phyloP scores from a whole-genome alignment of 1,140 invertebrate genomes.

The Eubasilissa regina region DNA sequence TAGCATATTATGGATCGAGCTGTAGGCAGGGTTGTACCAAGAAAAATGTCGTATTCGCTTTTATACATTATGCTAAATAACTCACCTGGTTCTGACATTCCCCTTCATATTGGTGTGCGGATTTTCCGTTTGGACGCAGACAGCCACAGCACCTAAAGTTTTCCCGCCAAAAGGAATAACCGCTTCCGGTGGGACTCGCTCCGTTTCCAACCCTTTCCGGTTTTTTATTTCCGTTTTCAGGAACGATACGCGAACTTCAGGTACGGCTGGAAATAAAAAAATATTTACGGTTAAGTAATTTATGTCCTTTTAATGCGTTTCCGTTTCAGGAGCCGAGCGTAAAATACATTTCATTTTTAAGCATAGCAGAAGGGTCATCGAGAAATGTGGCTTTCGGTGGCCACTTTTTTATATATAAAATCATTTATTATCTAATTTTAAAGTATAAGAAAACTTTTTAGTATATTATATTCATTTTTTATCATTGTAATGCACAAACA shows the following conservation, averaged over 20 bases:
- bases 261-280: slow-evolving; percentile 15
- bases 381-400: too few species aligned
- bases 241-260: slow-evolving; percentile 31
- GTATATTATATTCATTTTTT: too few species aligned
- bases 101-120: not conserved
- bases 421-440: too few species aligned
- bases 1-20: too few species aligned
- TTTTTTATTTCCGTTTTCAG: slow-evolving; percentile 39
- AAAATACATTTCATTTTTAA: not conserved
- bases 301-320: slow-evolving; percentile 38
- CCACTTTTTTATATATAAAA: too few species aligned
- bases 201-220: slow-evolving; percentile 37
- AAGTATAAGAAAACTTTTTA: too few species aligned
- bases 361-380: too few species aligned
- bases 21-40: too few species aligned
- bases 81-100: slow-evolving; percentile 14
- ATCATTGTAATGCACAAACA: too few species aligned
- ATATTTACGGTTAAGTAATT: slow-evolving; percentile 10
- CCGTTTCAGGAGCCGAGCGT: slow-evolving; percentile 6
- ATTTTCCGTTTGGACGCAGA: slow-evolving; percentile 28
- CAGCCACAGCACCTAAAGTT: slow-evolving; percentile 16
- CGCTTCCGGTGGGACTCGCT: slow-evolving; percentile 35
- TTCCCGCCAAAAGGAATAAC: slow-evolving; percentile 37
- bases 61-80: not conserved
- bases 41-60: too few species aligned